Evolutionary conservation across 2,888 invertebrate genomes (phyloP).

Genomic region (Dicranocentrus wangi): DNA sequence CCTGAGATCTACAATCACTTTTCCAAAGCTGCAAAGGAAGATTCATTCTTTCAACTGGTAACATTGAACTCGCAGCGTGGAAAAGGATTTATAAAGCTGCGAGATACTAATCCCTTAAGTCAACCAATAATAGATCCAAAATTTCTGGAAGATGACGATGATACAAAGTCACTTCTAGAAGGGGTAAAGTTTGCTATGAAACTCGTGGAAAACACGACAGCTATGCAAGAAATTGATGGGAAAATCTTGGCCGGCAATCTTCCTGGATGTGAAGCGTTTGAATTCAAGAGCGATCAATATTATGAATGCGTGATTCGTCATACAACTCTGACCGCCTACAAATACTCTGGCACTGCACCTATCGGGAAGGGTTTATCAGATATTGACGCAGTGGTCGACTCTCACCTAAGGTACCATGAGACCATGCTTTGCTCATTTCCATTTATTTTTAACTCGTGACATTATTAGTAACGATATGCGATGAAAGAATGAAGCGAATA

Average conservation of each 20-base stretch:
- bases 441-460: no score
- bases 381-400: conserved; percentile 67
- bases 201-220: conserved; percentile 68
- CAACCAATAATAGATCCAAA: conserved; percentile 66
- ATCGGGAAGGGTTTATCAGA: conserved; percentile 65
- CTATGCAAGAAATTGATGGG: conserved; percentile 65
- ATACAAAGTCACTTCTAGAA: conserved; percentile 63
- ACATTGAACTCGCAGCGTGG: conserved; percentile 62
- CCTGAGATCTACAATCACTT: conserved; percentile 57
- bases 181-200: conserved; percentile 64
- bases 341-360: conserved; percentile 66
- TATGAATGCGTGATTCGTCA: conserved; percentile 67
- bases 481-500: no score
- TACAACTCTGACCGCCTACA: conserved; percentile 67
- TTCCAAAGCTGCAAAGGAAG: conserved; percentile 44
- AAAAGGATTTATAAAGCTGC: conserved; percentile 54
- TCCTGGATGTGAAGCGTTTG: conserved; percentile 67
- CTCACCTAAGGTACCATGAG: conserved; percentile 63
- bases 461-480: no score
- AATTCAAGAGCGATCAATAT: conserved; percentile 66
- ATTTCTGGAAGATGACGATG: conserved; percentile 63
- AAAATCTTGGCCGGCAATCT: conserved; percentile 55
- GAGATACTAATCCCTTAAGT: conserved; percentile 59
- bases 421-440: not conserved
- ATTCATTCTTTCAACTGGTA: conserved; percentile 67